Base-by-base conservation (phyloP, 2,797 vertebrate species). In the Delichon dasypus region DNA sequence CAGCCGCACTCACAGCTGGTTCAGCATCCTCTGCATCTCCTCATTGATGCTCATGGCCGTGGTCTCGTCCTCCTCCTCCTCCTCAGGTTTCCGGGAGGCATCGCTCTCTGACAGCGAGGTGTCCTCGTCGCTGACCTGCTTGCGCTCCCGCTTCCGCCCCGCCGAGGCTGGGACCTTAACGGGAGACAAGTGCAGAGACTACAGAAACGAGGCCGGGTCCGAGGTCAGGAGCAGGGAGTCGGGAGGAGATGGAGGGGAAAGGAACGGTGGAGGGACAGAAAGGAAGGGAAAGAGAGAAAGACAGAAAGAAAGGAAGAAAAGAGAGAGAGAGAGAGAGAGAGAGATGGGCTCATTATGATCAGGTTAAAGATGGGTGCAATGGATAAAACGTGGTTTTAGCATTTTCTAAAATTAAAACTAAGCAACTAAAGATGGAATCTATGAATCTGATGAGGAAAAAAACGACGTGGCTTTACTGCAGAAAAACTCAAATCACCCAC, bases 11-110 rank as follows among this genome's bases (percentile, higher is more conserved):
- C 97, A 99, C 99, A 99, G 98, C 89, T 99, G 99, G 97, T 98
- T 99, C 91, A 99, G 97, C 99, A 99, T 99, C 97, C 99, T 98
- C 97, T 99, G 99, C 99, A 99, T 99, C 97, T 99, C 99, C 97
- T 99, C 99, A 72, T 99, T 99, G 97, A 99, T 99, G 97, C 99
- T 99, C 97, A 98, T 98, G 97, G 99, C 98, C 5, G 99, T 98
- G 75, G 98, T 98, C 94, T 98, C 98, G 0, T 99, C 98, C 94
- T 98, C 98, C 53, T 99, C 99, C 36, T 98, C 98, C 17, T 99
- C 99, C 30, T 98, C 98, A 23, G 92, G 97, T 66, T 96, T 97
- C 29, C 98, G 98, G 30, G 98, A 98, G 94, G 97, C 97, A 26
- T 99, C 99, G 14, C 98, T 99, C 96, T 99, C 99, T 0, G 98